Conservation (phyloP, 2,797 vertebrate species). For the Parauchenoglanis punctatus region DNA sequence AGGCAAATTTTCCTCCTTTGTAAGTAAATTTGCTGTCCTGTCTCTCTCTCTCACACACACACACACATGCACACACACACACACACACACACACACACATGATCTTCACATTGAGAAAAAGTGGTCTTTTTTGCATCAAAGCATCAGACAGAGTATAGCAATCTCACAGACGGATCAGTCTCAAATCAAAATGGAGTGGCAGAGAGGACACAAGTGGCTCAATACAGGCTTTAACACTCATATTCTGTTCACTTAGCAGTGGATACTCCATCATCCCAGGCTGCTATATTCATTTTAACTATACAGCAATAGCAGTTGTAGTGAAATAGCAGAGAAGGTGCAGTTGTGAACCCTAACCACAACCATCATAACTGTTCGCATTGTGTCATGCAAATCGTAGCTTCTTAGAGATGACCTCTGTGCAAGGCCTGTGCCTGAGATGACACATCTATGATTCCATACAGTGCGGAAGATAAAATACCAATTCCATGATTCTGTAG, state of each 20-base stretch:
- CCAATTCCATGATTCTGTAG: neutral
- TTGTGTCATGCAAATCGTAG: neutral
- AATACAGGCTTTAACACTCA: conserved; percentile 16
- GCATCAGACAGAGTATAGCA: conserved; percentile 40
- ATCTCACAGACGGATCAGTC: conserved; percentile 53
- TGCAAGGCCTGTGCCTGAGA: too few species aligned
- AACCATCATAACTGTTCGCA: neutral
- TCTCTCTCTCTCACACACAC: neutral
- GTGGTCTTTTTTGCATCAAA: conserved; percentile 44
- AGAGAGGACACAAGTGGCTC: conserved; percentile 50
- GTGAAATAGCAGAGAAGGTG: neutral
- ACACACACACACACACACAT: conserved; percentile 31
- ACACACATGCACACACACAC: conserved; percentile 11
- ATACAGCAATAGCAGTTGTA: neutral
- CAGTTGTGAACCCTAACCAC: neutral
- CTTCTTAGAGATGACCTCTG: neutral
- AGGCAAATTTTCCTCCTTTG: neutral
- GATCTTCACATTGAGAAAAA: neutral
- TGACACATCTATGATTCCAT: too few species aligned
- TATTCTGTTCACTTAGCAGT: neutral
- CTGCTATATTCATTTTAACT: neutral
- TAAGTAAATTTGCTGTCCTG: neutral
- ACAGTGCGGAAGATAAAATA: neutral
- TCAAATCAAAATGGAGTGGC: conserved; percentile 57
- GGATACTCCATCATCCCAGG: neutral